Percentiles rank a stretch among this genome's conserved stretches.
Evolutionary conservation across 2,888 invertebrate genomes (phyloP).

Genomic region (Eristalis intricaria): DNA sequence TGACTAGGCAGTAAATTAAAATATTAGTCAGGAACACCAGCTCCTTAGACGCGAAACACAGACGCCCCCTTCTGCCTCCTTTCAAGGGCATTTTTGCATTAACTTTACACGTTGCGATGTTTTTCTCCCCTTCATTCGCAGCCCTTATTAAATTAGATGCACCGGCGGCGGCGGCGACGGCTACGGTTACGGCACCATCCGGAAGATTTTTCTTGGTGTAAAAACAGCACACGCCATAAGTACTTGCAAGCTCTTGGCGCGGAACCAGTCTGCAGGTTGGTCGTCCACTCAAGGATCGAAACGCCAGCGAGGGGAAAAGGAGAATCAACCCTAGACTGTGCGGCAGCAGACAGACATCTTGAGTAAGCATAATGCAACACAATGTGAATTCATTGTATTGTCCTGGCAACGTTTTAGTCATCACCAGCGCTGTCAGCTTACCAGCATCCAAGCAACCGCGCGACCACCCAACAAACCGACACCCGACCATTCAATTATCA

Average conservation of each 20-base stretch:
- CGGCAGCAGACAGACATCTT: conserved; percentile 71
- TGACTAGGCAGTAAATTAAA: background rate
- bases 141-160: conserved; percentile 69
- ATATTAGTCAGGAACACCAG: background rate
- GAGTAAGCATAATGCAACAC: conserved; percentile 67
- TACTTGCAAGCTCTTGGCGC: conserved; percentile 52
- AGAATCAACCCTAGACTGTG: conserved; percentile 54
- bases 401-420: conserved; percentile 50
- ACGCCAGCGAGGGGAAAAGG: background rate
- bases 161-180: conserved; percentile 18
- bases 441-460: conserved; percentile 4
- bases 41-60: background rate
- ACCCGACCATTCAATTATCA: conserved; percentile 68
- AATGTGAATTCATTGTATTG: conserved; percentile 67
- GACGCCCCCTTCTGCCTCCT: background rate
- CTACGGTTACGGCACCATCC: conserved; percentile 28
- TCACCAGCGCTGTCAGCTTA: conserved; percentile 8
- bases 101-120: conserved; percentile 42
- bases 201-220: conserved; percentile 54
- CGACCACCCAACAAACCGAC: conserved; percentile 29
- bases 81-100: conserved; percentile 52
- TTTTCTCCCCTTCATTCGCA: conserved; percentile 24
- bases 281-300: too few relatives aligned
- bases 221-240: conserved; percentile 46
- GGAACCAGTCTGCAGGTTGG: conserved; percentile 21